Evolutionary conservation across 2,888 invertebrate species (phyloP), one percentile per base, ranked within the genome.

Genomic region (Drosophila prolongata): DNA sequence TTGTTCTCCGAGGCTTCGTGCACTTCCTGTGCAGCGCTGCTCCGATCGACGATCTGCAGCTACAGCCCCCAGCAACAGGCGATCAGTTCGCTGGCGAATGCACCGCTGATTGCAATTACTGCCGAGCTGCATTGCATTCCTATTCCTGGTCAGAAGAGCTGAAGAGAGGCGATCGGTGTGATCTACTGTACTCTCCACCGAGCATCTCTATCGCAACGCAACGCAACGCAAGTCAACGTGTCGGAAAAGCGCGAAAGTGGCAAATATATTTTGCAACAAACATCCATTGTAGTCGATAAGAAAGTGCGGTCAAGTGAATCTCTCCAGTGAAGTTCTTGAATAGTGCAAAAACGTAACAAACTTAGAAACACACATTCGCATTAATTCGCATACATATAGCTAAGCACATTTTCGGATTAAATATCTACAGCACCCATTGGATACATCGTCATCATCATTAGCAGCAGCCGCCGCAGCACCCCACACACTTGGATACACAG

Each of bases 81-180:
- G 73, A 84, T 83, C 83, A 87, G 87, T 87, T 85, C 55, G 79
- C 66, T 85, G 72, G 79, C 87, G 87, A 83, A 82, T 83, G 83
- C 83, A 83, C 85, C 83, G 79, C 75, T 85, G 87, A 87, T 87
- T 83, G 87, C 83, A 83, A 79, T 85, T 77, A 75, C 73, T 74
- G 74, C 74, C 74, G 50, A 50, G 43, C 74, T 84, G 87, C 87
- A 83, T 24, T 24, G 24, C 24, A 24, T 24, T 24, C 24, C 24
- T 24, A 24, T 87, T 83, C 72, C 76, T 67, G 56, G 50, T 55
- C 85, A 73, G 80, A 75, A 84, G 79, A 68, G 40, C 40, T 9
- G 76, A 85, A 77, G 71, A 80, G 77, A 61, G 62, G 37, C 49
- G 50, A 42, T 42, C 56, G 58, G 65, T 47, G 47, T 47, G 53